Evolutionary conservation across 2,113 vertebrate genomes (phyloP), one percentile per base, ranked within the genome.

Genomic region (Carlito syrichta): DNA sequence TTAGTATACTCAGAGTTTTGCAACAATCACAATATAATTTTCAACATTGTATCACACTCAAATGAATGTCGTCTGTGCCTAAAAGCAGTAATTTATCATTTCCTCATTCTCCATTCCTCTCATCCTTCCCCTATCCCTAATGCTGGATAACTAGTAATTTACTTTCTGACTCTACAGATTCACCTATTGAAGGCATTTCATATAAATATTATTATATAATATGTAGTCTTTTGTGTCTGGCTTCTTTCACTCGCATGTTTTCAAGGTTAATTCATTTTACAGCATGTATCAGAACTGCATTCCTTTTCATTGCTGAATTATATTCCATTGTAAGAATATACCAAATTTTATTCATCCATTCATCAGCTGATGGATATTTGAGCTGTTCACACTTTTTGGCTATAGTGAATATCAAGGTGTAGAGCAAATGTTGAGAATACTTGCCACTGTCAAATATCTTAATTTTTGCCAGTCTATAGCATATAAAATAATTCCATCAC

Each of bases 301-400:
- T 91, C 23, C 63, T 93, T 95, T 94, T 83, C 32, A 91, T 35
- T 94, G 68, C 35, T 96, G 19, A 94, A 81, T 83, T 77, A 54
- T 54, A 83, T 16, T 84, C n/a, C 60, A 83, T 38, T 76, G 58
- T 69, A 94, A 77, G 50, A 38, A 45, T 45, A 83, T 54, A 77
- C 1, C 13, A 92, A 40, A 45, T 40, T 84, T 94, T 88, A 89
- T n/a, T n/a, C n/a, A n/a, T 71, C 69, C 3, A 54, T 62, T 66
- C 54, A 96, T 56, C 6, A 81, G 62, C 2, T 85, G 38, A 62
- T 56, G 3, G 54, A 66, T 19, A 73, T 56, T n/a, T 93, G 48
- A 16, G 38, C 85, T n/a, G 22, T 68, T 93, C 27, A 35, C 58
- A 92, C 19, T 85, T 79, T 93, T 30, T 89, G 27, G 56, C 40